Evolutionary conservation across 2,113 vertebrate genomes (phyloP), one percentile per base, ranked within the genome.

Genomic region (Python bivittatus): DNA sequence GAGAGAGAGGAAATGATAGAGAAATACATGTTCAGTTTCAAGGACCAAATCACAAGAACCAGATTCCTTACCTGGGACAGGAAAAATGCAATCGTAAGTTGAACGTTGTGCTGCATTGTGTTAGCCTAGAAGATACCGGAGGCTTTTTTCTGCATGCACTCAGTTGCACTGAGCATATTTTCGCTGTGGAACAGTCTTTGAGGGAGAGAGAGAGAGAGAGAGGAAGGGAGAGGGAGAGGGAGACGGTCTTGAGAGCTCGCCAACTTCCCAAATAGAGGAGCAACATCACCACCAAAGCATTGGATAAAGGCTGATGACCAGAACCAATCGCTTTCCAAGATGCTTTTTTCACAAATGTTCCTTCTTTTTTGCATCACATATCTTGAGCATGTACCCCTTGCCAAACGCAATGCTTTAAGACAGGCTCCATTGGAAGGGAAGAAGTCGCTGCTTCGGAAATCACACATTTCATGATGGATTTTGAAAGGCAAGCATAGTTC

Each of bases 261-360:
- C 98, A 98, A 99, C 98, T 99, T 99, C 98, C 98, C 98, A 98
- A 99, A 98, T 98, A 98, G 98, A 99, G 98, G 98, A 99, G 98
- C 98, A 98, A 98, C 98, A 98, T 98, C 98, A 98, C 98, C 98
- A 98, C 98, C 98, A 98, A 98, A 98, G 98, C 98, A 98, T 97
- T 98, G 98, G 99, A 98, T 98, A 98, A 98, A 97, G 97, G 97
- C 98, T 98, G 98, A 97, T 99, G 98, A 98, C 98, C 98, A 98
- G 98, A 98, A 98, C 98, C 99, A 99, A 99, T 99, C 97, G 98
- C 98, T 99, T 98, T 98, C 98, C 98, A 98, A 98, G 97, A 98
- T 97, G 97, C 98, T 98, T 98, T 98, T 97, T 98, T 98, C 97
- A 98, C 97, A 97, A 97, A 94, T 97, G 97, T 96, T 96, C 97